Evolutionary conservation across 30 jellyfish, hydroid and myxozoan genomes (phyloP).

Genomic region (Aurelia sp.): DNA sequence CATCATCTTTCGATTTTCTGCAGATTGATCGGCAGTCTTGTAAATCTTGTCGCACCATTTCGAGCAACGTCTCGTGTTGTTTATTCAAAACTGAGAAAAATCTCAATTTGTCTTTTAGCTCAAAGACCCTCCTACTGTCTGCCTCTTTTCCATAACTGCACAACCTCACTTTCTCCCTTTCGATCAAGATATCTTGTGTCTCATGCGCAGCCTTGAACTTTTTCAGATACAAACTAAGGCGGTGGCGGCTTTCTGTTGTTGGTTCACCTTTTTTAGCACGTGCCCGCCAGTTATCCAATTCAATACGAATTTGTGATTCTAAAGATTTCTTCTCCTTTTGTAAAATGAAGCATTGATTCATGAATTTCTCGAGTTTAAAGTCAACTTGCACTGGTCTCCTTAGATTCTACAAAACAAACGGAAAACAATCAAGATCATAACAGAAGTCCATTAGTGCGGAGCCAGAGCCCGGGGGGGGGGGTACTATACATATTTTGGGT

Average conservation of each 20-base stretch:
- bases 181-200: constrained; percentile 64
- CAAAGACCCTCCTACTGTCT: neutral
- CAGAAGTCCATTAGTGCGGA: too few relatives aligned
- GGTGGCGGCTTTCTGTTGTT: constrained; percentile 65
- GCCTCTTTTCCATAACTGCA: constrained; percentile 9
- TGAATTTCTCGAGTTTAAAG: constrained; percentile 51
- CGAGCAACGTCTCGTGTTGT: constrained; percentile 65
- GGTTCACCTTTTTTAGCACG: constrained; percentile 60
- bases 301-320: constrained; percentile 65
- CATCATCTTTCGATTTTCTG: constrained; percentile 28
- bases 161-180: constrained; percentile 53
- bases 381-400: constrained; percentile 28
- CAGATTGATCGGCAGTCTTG: constrained; percentile 64
- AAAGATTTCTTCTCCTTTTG: constrained; percentile 64
- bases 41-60: constrained; percentile 73
- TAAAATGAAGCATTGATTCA: constrained; percentile 34
- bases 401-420: too few relatives aligned
- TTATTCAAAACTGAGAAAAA: constrained; percentile 58
- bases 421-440: too few relatives aligned
- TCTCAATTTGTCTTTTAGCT: constrained; percentile 36
- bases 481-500: too few relatives aligned
- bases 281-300: constrained; percentile 74
- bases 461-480: too few relatives aligned
- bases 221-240: constrained; percentile 39
- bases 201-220: constrained; percentile 66